These are phyloP conservation scores for Cheilosia impressa DNA, from an alignment of 2,888 invertebrate species.

Conservation along the genomic window DNA sequence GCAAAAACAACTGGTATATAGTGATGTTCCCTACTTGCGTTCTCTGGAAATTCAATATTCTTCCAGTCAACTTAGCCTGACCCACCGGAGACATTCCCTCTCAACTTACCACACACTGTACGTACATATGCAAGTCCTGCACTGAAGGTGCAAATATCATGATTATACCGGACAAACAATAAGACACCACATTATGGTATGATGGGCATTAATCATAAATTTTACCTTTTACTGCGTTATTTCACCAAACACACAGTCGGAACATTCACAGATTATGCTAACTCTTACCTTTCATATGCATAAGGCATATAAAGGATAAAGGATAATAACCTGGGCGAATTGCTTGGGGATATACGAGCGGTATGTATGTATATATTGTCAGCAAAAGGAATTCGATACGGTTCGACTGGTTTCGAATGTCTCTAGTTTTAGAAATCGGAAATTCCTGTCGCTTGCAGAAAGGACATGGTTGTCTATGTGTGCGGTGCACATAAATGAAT, in stretches of 20 bases:
- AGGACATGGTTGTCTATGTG: conserved; percentile 25
- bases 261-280: conserved; percentile 52
- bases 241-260: conserved; percentile 30
- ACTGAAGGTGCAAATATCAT: conserved; percentile 70
- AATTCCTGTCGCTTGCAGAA: conserved; percentile 60
- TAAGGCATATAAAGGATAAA: conserved; percentile 61
- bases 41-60: conserved; percentile 65
- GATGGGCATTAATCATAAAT: conserved; percentile 74
- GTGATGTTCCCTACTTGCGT: not conserved
- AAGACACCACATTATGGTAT: conserved; percentile 59
- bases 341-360: not conserved
- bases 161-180: conserved; percentile 71
- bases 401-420: conserved; percentile 67
- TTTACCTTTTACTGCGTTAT: conserved; percentile 64
- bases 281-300: conserved; percentile 61
- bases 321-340: conserved; percentile 39
- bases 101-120: too few species aligned
- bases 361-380: not conserved
- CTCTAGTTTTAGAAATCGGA: conserved; percentile 61
- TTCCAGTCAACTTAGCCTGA: conserved; percentile 65
- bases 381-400: conserved; percentile 69
- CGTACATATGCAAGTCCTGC: conserved; percentile 2
- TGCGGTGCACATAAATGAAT: conserved; percentile 47
- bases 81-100: not conserved
- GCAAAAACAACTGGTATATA: conserved; percentile 50